Conservation (phyloP, 2,888 invertebrate species). For the Rhagonycha fulva region DNA sequence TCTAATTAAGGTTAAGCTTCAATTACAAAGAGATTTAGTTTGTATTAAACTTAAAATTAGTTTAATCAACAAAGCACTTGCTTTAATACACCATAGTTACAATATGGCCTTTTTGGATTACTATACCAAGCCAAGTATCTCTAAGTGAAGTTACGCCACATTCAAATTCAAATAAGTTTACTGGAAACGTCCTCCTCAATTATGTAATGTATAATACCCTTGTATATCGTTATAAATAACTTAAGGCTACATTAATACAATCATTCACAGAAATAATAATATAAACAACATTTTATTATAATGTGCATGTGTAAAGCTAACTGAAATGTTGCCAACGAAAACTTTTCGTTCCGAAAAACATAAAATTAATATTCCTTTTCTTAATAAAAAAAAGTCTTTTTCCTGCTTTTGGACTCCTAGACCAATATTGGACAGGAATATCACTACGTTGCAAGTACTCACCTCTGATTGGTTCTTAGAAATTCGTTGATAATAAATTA, state of each 20-base stretch:
- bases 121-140: background rate
- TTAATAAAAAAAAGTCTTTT: too few species aligned
- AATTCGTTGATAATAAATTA: too few species aligned
- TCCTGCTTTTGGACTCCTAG: too few species aligned
- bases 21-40: slow-evolving; percentile 14
- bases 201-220: background rate
- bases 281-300: background rate
- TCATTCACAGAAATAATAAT: background rate
- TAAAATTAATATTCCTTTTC: too few species aligned
- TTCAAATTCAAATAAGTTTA: background rate
- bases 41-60: slow-evolving; percentile 11
- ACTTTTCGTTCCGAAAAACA: too few species aligned
- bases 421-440: too few species aligned
- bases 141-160: background rate
- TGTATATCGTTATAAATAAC: background rate
- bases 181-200: background rate
- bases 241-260: background rate
- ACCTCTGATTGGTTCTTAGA: too few species aligned
- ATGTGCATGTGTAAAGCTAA: too few species aligned
- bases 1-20: slow-evolving; percentile 8
- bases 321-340: too few species aligned
- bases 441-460: too few species aligned
- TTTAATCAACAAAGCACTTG: slow-evolving; percentile 1
- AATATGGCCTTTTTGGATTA: background rate
- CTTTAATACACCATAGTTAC: background rate